Evolutionary conservation across 2,797 vertebrate species (phyloP), one percentile per base, ranked within the genome.

Genomic region (Apodemus agrarius): DNA sequence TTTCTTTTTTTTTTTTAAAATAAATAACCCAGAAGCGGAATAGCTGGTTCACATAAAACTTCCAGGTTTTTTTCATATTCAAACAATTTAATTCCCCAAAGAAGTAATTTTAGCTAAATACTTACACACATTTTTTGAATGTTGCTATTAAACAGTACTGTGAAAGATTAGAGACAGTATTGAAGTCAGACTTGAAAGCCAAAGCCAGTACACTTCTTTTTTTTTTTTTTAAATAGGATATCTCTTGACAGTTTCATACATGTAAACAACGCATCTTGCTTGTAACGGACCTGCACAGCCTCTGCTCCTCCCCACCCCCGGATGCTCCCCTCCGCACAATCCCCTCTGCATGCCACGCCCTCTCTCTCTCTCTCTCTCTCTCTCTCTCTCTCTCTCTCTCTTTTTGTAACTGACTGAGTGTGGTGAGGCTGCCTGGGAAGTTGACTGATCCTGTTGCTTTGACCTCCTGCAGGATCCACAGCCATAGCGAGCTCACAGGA

Each of bases 61-160:
- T 83, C 49, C 54, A 81, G 16, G 16, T 3, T 76, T 79, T 85
- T 49, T n/a, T 9, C 49, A 74, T 40, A 87, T 87, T 57, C 49
- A 87, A 74, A 74, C 85, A 74, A 87, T 57, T 87, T 74, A 87
- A 57, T 87, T 87, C 67, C 49, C 67, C 31, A 40, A 74, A 74
- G 34, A 74, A 87, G 65, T 31, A 54, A 74, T 87, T 87, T 74
- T 74, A 87, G 85, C 85, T 87, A 87, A 87, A 87, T 16, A 74
- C 65, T 87, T 87, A 54, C n/a, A 87, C 65, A 72, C 31, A 34
- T 52, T 69, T 86, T 86, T n/a, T 52, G 31, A 86, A 49, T 6
- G 34, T 72, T 72, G 14, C 49, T 57, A 74, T 74, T 57, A 57
- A 87, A 74, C 67, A 87, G 34, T 9, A 52, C 83, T 69, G 43